These are phyloP conservation scores for Hydractinia echinata DNA, from an alignment of 30 jellyfish, hydroid and myxozoan genomes.

Conservation along the genomic window DNA sequence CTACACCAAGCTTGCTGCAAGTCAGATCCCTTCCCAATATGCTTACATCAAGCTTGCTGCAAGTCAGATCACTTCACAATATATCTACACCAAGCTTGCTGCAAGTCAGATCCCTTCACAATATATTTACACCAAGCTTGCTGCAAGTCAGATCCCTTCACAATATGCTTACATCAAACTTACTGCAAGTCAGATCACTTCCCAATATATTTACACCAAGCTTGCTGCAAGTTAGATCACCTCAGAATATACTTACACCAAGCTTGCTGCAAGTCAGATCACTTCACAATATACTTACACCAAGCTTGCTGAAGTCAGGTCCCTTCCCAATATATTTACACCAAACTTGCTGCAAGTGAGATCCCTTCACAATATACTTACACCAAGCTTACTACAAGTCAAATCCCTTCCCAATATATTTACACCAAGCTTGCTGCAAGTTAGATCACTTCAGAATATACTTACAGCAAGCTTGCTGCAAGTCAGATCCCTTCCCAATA, in stretches of 20 bases:
- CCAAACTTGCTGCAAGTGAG: neutral
- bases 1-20: neutral
- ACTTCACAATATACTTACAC: neutral
- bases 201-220: slow-evolving; percentile 66
- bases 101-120: neutral
- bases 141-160: neutral
- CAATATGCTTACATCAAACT: too few species aligned
- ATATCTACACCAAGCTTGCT: slow-evolving; percentile 64
- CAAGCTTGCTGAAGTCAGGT: too few species aligned
- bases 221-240: slow-evolving; percentile 37
- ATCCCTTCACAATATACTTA: too few species aligned
- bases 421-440: slow-evolving; percentile 57
- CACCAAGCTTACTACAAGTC: too few species aligned
- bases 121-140: neutral
- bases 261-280: neutral
- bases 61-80: slow-evolving; percentile 22
- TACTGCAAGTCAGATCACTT: too few species aligned
- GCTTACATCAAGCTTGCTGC: too few species aligned
- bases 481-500: neutral
- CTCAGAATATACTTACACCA: neutral
- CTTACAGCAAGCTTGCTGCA: neutral
- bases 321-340: neutral
- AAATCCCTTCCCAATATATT: slow-evolving; percentile 47
- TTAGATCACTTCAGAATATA: neutral
- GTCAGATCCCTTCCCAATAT: neutral